These are phyloP conservation scores for Sesia bembeciformis DNA, from an alignment of 2,888 invertebrate genomes.

Conservation along the genomic window DNA sequence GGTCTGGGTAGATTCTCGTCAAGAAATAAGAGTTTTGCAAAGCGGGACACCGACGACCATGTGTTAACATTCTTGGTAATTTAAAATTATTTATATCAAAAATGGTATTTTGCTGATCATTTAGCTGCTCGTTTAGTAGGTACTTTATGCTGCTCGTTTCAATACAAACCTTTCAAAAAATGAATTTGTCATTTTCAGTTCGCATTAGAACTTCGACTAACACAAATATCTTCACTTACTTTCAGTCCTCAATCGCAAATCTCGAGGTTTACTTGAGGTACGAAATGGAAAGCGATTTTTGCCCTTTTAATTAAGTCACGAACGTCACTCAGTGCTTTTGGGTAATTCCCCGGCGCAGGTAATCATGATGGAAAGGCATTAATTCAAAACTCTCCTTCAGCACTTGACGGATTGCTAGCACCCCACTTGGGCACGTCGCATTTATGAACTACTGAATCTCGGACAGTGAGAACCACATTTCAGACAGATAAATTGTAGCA, in stretches of 20 bases:
- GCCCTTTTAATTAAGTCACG: conserved; percentile 52
- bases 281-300: conserved; percentile 32
- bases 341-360: conserved; percentile 39
- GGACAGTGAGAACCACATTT: background rate
- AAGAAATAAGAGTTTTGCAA: too few species aligned
- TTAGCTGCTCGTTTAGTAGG: too few species aligned
- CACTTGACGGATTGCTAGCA: conserved; percentile 36
- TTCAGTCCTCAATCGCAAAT: background rate
- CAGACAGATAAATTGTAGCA: background rate
- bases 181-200: too few species aligned
- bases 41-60: too few species aligned
- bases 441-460: conserved; percentile 4
- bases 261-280: background rate
- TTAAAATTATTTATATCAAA: too few species aligned
- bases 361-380: conserved; percentile 51
- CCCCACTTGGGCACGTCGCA: conserved; percentile 47
- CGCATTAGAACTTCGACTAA: too few species aligned
- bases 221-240: too few species aligned
- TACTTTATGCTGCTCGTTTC: too few species aligned
- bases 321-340: conserved; percentile 30
- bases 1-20: too few species aligned
- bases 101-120: too few species aligned
- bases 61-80: too few species aligned
- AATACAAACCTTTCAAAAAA: too few species aligned
- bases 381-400: conserved; percentile 47